Evolutionary conservation across 2,888 invertebrate species (phyloP).

Genomic region (Aromia moschata): DNA sequence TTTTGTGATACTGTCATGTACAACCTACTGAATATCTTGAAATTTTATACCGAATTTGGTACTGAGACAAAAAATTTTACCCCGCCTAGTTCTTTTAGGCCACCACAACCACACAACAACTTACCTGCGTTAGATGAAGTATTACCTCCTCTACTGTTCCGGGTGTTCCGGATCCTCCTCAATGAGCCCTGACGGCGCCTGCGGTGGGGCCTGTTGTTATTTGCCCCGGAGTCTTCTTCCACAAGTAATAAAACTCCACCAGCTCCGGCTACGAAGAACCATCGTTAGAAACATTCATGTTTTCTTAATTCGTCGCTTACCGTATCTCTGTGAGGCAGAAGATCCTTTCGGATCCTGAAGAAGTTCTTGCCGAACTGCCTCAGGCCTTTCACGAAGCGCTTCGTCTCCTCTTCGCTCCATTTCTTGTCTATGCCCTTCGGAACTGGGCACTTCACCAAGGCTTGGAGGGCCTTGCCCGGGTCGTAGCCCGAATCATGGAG

Average conservation of each 20-base stretch:
- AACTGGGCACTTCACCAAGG: constrained; percentile 95
- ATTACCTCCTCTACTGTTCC: constrained; percentile 81
- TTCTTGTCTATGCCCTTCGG: constrained; percentile 97
- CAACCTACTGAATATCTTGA: no score
- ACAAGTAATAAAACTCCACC: constrained; percentile 98
- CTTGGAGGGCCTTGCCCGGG: constrained; percentile 94
- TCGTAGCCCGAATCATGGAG: constrained; percentile 97
- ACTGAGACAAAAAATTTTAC: no score
- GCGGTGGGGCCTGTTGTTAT: constrained; percentile 94
- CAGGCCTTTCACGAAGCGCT: constrained; percentile 97
- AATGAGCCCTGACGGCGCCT: constrained; percentile 87
- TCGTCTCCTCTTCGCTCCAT: constrained; percentile 98
- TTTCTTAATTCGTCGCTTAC: constrained; percentile 63
- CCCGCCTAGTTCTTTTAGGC: constrained; percentile 47
- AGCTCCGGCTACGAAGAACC: constrained; percentile 78
- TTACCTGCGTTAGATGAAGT: constrained; percentile 63
- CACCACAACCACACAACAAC: constrained; percentile 46
- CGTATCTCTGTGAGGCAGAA: constrained; percentile 96
- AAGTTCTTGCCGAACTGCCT: constrained; percentile 99
- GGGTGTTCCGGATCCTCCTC: constrained; percentile 86
- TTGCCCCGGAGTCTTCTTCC: constrained; percentile 99
- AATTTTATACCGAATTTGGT: no score
- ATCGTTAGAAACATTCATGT: neutral
- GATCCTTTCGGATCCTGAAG: constrained; percentile 95
- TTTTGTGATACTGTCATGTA: no score